A percentile compares a stretch with the other conserved stretches of the same genome.
These are phyloP conservation scores for Cepphus grylle DNA, from an alignment of 2,113 vertebrate genomes.

Conservation along the genomic window DNA sequence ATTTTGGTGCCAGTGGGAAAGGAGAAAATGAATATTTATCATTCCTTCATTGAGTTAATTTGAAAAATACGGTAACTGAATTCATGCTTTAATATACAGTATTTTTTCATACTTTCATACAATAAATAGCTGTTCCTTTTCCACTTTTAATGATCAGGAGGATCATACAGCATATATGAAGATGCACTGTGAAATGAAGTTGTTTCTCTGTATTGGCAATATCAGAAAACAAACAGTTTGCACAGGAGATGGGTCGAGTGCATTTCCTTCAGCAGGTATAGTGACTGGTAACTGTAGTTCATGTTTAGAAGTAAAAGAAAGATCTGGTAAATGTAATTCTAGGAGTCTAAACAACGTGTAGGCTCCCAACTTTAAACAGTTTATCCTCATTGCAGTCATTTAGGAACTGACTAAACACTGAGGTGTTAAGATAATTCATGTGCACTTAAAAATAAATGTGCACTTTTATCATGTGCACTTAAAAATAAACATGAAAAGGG, in stretches of 20 bases:
- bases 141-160: background rate
- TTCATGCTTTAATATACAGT: background rate
- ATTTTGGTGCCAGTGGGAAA: conserved; percentile 40
- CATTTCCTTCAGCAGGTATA: background rate
- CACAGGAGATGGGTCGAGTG: background rate
- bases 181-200: background rate
- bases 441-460: background rate
- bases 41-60: conserved; percentile 1
- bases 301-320: conserved; percentile 12
- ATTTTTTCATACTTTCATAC: background rate
- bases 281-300: background rate
- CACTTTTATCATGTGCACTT: background rate
- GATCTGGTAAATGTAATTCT: conserved; percentile 18
- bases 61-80: conserved; percentile 9
- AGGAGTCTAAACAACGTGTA: background rate
- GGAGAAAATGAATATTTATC: conserved; percentile 61
- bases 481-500: background rate
- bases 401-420: background rate
- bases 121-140: background rate
- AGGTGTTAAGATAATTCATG: background rate
- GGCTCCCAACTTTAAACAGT: background rate
- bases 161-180: background rate
- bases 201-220: background rate
- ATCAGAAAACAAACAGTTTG: background rate
- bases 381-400: background rate